Evolutionary conservation across 2,113 vertebrate genomes (phyloP), one percentile per base, ranked within the genome.

Genomic region (Oreotrochilus melanogaster): DNA sequence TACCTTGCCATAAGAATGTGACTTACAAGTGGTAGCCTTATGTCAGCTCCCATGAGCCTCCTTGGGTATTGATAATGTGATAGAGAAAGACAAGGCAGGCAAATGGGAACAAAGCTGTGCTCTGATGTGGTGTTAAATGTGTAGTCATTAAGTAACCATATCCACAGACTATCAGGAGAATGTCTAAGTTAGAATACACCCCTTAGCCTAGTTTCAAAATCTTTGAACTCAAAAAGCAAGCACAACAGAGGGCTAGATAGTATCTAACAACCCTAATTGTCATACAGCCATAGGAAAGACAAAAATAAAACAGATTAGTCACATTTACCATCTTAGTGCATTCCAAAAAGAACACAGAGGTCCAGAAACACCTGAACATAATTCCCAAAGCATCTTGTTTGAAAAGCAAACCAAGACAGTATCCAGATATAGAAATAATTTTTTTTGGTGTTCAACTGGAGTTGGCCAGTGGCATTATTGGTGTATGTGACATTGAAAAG

Each of bases 321-420:
- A 73, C 0, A 0, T 80, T 83, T 71, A 62, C 50, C 4, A 5
- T 75, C 66, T 79, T 7, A 88, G 75, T 90, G 67, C 11, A 39
- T 66, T 58, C 51, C 33, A 39, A 58, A 94, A 90, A 53, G 71
- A 76, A 35, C 78, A 83, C 45, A 62, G 48, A 88, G 64, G 33
- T 79, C 19, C 58, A 80, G 58, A 76, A 73, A 28, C 21, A 83
- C 54, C 31, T 80, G 72, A 86, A 73, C 10, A 10, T n/a, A 17
- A 62, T 65, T 73, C 45, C 61, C 14, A 33, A 58, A 3, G 2
- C 28, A 30, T 33, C 7, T 24, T 93, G 24, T 50, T 90, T 51
- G 74, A 86, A 93, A 92, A 93, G 17, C 31, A 95, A 92, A 65
- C 18, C 15, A 53, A 92, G 54, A 23, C 10, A 69, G 82, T 92